phyloP scores from a whole-genome alignment of 2,113 vertebrate species.

The Ardeotis arabs region DNA sequence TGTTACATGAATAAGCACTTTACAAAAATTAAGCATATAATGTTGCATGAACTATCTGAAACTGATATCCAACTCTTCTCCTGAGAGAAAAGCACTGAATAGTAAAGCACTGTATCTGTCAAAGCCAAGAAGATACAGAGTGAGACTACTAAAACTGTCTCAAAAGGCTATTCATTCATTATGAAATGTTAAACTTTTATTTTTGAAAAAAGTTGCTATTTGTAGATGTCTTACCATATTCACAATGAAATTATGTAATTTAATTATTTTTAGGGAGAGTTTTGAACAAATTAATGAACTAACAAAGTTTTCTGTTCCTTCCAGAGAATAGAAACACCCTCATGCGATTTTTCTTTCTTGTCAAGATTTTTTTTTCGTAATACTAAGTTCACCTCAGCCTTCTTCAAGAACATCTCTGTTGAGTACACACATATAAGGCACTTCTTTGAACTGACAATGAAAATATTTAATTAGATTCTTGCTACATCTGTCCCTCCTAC shows the following conservation, averaged over 20 bases:
- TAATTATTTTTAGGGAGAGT: neutral
- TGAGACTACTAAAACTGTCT: neutral
- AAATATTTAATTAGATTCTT: neutral
- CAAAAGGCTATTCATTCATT: neutral
- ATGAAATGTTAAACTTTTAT: accelerated
- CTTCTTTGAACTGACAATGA: neutral
- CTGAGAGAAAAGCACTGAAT: neutral
- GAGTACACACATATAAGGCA: neutral
- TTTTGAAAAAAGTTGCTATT: neutral
- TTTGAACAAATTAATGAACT: neutral
- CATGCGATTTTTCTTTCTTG: neutral
- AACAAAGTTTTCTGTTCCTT: neutral
- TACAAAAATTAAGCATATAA: neutral
- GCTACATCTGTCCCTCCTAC: neutral
- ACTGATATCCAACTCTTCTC: neutral
- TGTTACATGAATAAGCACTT: neutral
- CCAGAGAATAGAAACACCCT: neutral
- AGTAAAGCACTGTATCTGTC: neutral
- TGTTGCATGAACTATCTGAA: neutral
- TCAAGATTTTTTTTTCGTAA: neutral
- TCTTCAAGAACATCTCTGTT: neutral
- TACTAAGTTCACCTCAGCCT: neutral
- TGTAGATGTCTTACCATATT: neutral
- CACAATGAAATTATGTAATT: neutral
- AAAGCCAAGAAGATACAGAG: neutral